Evolutionary conservation across 2,888 invertebrate genomes (phyloP), one percentile per base, ranked within the genome.

Genomic region (Amphipyra tragopoginis): DNA sequence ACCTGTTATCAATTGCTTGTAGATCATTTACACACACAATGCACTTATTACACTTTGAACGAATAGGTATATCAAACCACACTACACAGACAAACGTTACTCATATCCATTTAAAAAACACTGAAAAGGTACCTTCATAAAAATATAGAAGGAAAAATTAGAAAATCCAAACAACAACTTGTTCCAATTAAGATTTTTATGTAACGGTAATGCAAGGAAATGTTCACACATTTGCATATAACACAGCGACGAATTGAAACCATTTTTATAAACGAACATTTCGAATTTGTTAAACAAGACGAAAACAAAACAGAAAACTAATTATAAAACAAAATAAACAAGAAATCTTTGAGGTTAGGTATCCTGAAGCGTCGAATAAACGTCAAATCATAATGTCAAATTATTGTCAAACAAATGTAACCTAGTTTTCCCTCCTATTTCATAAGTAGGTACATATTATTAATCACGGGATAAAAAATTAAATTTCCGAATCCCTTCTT

Each of bases 301-400:
- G 10, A 64, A 59, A 61, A 55, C 42, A 58, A 54, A 50, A 49
- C 26, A 54, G 15, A 65, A 72, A 53, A 69, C 44, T 33, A 49
- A 43, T 40, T 65, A 15, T 7, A 45, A 53, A 70, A 71, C 71
- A 72, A 79, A 82, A 82, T 76, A 82, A 82, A 82, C 80, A 81
- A 80, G 47, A 29, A 14, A 10, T 39, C 1, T 80, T 82, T 60
- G 56, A 82, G 82, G 82, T 82, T 82, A 82, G 81, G 21, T 81
- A 80, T 69, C n/a, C 64, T 47, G 45, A 59, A 74, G 83, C 86
- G 79, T 85, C 84, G 76, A 81, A 64, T 70, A 84, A 82, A 74
- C 75, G 83, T 84, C 84, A 85, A 63, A 33, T 5, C 26, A 8
- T 13, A 49, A 57, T 38, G 49, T 42, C 33, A 39, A 7, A 40